phyloP scores from a whole-genome alignment of 1,140 invertebrate species.

The Phymastichus coffea region DNA sequence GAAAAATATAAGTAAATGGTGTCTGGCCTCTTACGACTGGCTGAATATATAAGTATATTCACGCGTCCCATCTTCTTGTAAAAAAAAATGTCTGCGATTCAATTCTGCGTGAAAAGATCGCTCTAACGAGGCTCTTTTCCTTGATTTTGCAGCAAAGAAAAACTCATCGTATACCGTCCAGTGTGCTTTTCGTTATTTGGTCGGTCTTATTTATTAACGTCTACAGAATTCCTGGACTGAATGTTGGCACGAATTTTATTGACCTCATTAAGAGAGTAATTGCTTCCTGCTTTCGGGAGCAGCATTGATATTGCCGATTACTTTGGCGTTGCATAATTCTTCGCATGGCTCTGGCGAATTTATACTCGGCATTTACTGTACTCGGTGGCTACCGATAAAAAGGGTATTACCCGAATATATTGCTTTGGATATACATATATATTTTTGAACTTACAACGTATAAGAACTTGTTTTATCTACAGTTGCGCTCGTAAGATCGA shows the following conservation, averaged over 20 bases:
- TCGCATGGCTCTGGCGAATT: neutral
- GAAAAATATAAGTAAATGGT: no score
- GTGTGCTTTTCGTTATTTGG: no score
- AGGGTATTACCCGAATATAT: neutral
- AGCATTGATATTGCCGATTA: slow-evolving; percentile 6
- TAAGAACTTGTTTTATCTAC: no score
- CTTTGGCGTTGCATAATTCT: neutral
- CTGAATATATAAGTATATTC: no score
- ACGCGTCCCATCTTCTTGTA: slow-evolving; percentile 29
- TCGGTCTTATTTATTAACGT: no score
- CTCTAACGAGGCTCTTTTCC: slow-evolving; percentile 38
- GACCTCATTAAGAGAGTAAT: slow-evolving; percentile 3
- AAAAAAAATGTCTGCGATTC: slow-evolving; percentile 23
- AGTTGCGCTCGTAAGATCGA: no score
- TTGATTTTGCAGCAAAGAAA: no score
- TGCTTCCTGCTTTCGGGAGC: neutral
- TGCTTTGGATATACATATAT: no score
- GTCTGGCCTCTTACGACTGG: no score
- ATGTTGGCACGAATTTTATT: neutral
- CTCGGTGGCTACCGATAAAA: neutral
- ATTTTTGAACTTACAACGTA: no score
- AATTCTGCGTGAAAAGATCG: slow-evolving; percentile 36
- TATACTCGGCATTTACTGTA: neutral
- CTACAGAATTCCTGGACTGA: no score
- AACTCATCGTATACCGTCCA: no score